Evolutionary conservation across 2,888 invertebrate genomes (phyloP), one percentile per base, ranked within the genome.

Genomic region (Schizotus pectinicornis): DNA sequence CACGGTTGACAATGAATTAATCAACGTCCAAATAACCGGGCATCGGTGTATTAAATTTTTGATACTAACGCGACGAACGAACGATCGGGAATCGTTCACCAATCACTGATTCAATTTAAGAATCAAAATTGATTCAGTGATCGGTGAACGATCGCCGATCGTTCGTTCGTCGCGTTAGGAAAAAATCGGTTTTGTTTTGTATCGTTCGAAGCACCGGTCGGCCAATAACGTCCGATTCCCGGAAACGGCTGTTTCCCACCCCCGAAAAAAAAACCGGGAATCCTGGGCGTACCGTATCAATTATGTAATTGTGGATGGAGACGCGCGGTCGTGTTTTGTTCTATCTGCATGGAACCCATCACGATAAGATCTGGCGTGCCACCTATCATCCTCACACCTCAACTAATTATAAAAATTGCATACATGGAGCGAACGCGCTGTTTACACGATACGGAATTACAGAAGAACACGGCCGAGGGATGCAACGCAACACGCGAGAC

Each of bases 351-450:
- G 52, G 57, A 58, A 56, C 62, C 61, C 63, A n/a, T n/a, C n/a
- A 66, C 67, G 71, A 71, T 71, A 69, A 62, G 49, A 70, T 70
- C 70, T 65, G 57, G 64, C 70, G 62, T 67, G 71, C 66, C 65
- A 69, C 70, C 64, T 64, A 66, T 71, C 71, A 70, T 68, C 63
- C 69, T 70, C 67, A 68, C 71, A 69, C 71, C 68, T 71, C 63
- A 55, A 59, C 63, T 69, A 69, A 71, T 69, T 71, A 69, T 48
- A 64, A 65, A 71, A 69, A 68, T 66, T 65, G 64, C 63, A 65
- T 60, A 63, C 63, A 59, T 59, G 50, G 37, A 35, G 45, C 30
- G 32, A 35, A 50, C 50, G 33, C 36, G 42, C 41, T 47, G 54
- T 54, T 54, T 54, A 54, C 54, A 51, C 56, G 47, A 57, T 61